Evolutionary conservation across 2,888 invertebrate species (phyloP), one percentile per base, ranked within the genome.

Genomic region (Melinopterus prodromus): DNA sequence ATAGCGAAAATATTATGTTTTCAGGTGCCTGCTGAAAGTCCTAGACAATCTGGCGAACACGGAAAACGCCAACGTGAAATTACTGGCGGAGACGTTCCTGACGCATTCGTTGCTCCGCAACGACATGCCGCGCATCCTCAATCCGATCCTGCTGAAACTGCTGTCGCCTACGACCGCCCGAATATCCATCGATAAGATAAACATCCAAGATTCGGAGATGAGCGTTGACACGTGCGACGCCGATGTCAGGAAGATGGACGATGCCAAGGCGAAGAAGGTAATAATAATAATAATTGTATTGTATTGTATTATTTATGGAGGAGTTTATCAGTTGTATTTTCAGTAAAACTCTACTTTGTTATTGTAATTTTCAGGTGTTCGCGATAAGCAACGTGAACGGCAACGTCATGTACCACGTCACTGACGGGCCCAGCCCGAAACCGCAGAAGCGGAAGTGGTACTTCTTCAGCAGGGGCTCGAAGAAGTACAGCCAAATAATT

Each of bases 341-440:
- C n/a, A n/a, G n/a, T n/a, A n/a, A n/a, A n/a, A n/a, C n/a, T n/a
- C n/a, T n/a, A n/a, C n/a, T n/a, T n/a, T n/a, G n/a, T n/a, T n/a
- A n/a, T n/a, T n/a, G n/a, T n/a, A n/a, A n/a, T n/a, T 26, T 26
- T 26, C 26, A 26, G 26, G 94, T 96, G 14, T 96, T 94, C 86
- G 96, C 96, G 0, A 95, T 96, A 71, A 96, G 96, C 85, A 95
- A 94, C 72, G 94, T 95, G 37, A 95, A 95, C 84, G 96, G 96
- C 1, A 95, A 95, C 84, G 93, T 96, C 5, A 93, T 92, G 85
- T 93, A 92, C 85, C 93, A 93, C 82, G 91, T 92, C 0, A 91
- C 91, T 35, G 53, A 53, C 70, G 85, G 87, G 16, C 87, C 88
- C 0, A 89, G 85, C 78, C 86, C 86, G 7, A 89, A 89, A 84